Conservation (phyloP, 2,888 invertebrate species). For the Euspilapteryx auroguttella region DNA sequence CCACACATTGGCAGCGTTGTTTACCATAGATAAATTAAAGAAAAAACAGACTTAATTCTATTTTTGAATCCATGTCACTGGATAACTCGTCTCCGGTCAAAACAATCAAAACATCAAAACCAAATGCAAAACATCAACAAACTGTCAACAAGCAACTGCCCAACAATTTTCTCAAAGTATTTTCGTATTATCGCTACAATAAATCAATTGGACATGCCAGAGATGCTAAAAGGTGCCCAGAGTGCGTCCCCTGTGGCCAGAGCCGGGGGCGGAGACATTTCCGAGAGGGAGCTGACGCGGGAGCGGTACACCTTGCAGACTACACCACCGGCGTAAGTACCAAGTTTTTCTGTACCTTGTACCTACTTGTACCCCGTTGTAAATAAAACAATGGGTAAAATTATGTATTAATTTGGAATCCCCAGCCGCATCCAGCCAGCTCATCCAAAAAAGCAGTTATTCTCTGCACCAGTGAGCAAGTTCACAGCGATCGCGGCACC, state of each 20-base stretch:
- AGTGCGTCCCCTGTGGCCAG: constrained; percentile 32
- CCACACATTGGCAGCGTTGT: too few species aligned
- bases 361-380: background rate
- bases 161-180: background rate
- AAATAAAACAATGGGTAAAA: too few species aligned
- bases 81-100: too few species aligned
- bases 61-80: too few species aligned
- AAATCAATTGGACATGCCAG: constrained; percentile 22
- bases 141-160: too few species aligned
- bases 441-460: constrained; percentile 40
- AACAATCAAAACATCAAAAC: too few species aligned
- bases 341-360: background rate
- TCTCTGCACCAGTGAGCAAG: constrained; percentile 41
- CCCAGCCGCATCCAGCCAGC: constrained; percentile 29
- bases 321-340: constrained; percentile 34
- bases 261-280: constrained; percentile 43
- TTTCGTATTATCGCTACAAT: background rate
- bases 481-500: constrained; percentile 27
- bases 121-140: too few species aligned
- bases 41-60: too few species aligned
- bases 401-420: too few species aligned
- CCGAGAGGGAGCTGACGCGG: constrained; percentile 34
- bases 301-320: constrained; percentile 30
- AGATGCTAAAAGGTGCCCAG: constrained; percentile 27
- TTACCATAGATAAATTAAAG: too few species aligned